Evolutionary conservation across 2,113 vertebrate species (phyloP).

Genomic region (Brachypodius melanocephalos): DNA sequence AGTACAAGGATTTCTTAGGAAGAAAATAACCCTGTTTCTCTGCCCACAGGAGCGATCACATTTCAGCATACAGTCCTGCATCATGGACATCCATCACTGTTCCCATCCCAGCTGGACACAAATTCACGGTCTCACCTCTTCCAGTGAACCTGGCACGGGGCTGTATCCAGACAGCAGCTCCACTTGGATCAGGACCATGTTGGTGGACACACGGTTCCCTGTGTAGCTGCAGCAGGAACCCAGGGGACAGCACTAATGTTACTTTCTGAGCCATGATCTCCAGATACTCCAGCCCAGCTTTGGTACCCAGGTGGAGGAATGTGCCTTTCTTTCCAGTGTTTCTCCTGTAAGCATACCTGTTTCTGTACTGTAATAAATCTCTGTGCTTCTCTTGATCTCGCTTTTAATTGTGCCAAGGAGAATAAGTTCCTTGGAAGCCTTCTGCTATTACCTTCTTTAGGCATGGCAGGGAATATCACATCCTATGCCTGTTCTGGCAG

Average conservation of each 20-base stretch:
- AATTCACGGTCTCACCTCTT: neutral
- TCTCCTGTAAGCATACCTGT: neutral
- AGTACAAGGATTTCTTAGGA: neutral
- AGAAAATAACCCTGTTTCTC: neutral
- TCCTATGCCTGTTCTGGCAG: neutral
- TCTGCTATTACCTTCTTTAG: neutral
- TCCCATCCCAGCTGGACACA: constrained; percentile 9
- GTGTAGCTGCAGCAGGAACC: constrained; percentile 51
- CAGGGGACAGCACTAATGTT: constrained; percentile 35
- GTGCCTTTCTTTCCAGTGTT: constrained; percentile 1
- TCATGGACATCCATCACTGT: neutral
- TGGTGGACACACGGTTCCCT: constrained; percentile 54
- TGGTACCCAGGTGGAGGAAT: neutral
- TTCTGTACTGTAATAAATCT: neutral
- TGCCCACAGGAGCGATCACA: neutral
- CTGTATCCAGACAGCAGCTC: constrained; percentile 63
- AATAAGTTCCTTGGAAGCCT: neutral
- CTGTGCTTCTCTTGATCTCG: neutral
- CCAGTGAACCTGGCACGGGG: constrained; percentile 16
- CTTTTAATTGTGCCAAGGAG: neutral
- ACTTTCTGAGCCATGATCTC: constrained; percentile 19
- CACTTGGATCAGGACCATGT: constrained; percentile 62
- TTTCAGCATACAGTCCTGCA: neutral
- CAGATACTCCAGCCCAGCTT: constrained; percentile 1
- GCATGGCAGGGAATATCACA: neutral